Base-by-base conservation (phyloP, 2,797 vertebrate species). In the Micropoecilia bifurca region DNA sequence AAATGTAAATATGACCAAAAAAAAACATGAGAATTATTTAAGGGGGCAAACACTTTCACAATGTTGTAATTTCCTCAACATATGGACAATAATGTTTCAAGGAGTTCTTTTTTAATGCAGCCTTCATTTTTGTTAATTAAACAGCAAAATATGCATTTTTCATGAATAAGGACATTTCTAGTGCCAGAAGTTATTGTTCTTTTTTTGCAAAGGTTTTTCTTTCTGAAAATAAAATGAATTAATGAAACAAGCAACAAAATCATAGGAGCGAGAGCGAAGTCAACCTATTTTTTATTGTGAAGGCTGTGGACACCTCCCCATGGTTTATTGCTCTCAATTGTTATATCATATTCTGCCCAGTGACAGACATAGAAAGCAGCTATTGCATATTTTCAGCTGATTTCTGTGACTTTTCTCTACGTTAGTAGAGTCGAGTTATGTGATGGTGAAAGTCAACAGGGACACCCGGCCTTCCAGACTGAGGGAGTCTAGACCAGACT, bases 401-500 rank as follows among this genome's bases (percentile, higher is more conserved):
- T 81, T 76, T 36, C 57, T 74, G 30, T 79, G 55, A 41, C 41
- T 81, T 5, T 84, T 82, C 80, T 84, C 77, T 84, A 79, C 57
- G 47, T 66, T 59, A 73, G 73, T 85, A 43, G 22, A 16, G 6
- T 16, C 13, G 77, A 89, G 87, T 91, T 90, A 85, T 88, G 80
- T 76, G 86, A 88, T 69, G 73, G 84, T 80, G 83, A 88, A 75
- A 36, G 88, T 88, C 75, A 68, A 81, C 80, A 88, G 74, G 80
- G 63, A 88, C 90, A 74, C 89, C 77, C 88, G 87, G 71, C 76
- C 75, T 92, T 48, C 61, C 80, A 84, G 87, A 83, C 88, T 69
- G 84, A 91, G 88, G 87, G 85, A 91, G 91, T 91, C 86, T 89
- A 79, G 86, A 91, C 91, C 93, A 95, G 92, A 93, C 94, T 92